These are phyloP conservation scores for Tautogolabrus adspersus DNA, from an alignment of 2,113 vertebrate species.

Conservation along the genomic window DNA sequence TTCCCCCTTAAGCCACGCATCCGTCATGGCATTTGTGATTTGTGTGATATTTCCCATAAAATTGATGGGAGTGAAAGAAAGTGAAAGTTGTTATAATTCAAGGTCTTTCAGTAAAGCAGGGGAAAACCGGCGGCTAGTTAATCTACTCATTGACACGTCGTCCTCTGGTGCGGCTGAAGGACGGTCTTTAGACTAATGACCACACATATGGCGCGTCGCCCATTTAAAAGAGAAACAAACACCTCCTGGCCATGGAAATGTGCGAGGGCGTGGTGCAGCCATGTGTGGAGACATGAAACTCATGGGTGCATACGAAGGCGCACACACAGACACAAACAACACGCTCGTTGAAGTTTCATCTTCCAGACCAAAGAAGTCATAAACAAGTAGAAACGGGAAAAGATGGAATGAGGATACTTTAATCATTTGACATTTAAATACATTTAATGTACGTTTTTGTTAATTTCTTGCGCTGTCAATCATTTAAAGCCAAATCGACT, in stretches of 20 bases:
- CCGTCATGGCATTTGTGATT: constrained; percentile 61
- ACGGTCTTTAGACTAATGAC: constrained; percentile 84
- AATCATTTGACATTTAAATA: not conserved
- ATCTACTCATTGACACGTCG: constrained; percentile 84
- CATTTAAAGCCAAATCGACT: no score
- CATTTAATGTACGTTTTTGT: no score
- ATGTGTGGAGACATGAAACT: constrained; percentile 53
- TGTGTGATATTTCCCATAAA: constrained; percentile 71
- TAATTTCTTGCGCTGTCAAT: no score
- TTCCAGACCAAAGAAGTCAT: constrained; percentile 41
- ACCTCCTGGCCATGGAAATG: constrained; percentile 76
- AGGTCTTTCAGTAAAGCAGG: constrained; percentile 78
- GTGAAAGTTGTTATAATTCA: constrained; percentile 82
- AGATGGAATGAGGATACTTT: not conserved
- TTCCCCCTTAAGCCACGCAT: constrained; percentile 63
- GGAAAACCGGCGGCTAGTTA: constrained; percentile 77
- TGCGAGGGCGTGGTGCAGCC: constrained; percentile 40
- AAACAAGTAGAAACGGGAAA: constrained; percentile 1
- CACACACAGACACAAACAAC: constrained; percentile 3
- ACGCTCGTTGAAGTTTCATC: not conserved
- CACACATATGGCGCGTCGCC: constrained; percentile 80
- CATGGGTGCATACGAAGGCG: not conserved
- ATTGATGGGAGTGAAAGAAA: constrained; percentile 75
- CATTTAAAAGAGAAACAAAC: constrained; percentile 86
- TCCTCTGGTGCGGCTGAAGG: constrained; percentile 84